Percentiles rank a stretch among this genome's conserved stretches.
Evolutionary conservation across 2,797 vertebrate genomes (phyloP).

Genomic region (Threskiornis aethiopicus): DNA sequence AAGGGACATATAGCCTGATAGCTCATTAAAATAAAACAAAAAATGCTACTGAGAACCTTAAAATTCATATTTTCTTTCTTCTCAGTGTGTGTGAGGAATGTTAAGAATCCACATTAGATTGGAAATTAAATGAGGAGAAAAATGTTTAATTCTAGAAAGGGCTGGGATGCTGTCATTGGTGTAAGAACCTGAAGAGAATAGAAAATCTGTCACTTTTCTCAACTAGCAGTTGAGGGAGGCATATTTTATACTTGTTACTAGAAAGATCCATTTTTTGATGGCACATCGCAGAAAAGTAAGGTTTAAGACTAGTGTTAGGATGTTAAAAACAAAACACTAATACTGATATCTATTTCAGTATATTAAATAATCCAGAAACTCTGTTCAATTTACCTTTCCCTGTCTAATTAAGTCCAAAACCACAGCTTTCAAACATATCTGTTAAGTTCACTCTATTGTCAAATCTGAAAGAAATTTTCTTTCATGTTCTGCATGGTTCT

Average conservation of each 20-base stretch:
- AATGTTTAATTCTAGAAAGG: background rate
- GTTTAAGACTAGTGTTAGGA: background rate
- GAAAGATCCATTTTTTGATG: background rate
- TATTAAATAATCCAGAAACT: background rate
- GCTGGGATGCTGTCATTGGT: background rate
- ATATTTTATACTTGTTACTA: background rate
- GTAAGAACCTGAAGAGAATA: background rate
- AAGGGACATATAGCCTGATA: background rate
- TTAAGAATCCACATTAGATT: background rate
- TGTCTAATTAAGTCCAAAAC: background rate
- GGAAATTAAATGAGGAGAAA: background rate
- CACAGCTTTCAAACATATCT: background rate
- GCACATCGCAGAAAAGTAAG: background rate
- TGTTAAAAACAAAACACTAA: background rate
- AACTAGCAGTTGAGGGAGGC: background rate
- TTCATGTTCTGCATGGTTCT: background rate
- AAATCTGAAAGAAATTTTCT: background rate
- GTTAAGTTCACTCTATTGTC: background rate
- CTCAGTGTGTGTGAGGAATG: background rate
- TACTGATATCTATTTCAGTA: background rate
- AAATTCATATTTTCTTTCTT: background rate
- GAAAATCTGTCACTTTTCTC: background rate
- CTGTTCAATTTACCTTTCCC: background rate
- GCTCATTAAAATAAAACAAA: slow-evolving; percentile 20
- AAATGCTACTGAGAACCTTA: background rate